Percentiles rank a stretch among this genome's conserved stretches.
Evolutionary conservation across 2,797 vertebrate genomes (phyloP).

Genomic region (Pristis pectinata): DNA sequence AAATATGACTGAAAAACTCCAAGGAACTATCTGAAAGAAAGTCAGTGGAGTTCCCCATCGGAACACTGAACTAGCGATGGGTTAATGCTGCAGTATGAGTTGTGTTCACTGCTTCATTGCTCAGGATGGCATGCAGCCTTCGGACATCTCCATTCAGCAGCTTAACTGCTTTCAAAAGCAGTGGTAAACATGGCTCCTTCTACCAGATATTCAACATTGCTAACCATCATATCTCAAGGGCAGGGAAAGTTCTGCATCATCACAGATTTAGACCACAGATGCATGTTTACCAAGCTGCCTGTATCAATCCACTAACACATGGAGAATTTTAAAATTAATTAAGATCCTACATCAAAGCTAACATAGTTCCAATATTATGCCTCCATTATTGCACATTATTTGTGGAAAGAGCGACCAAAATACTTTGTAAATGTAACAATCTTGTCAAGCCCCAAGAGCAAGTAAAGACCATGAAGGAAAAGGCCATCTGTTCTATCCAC

Average conservation of each 20-base stretch:
- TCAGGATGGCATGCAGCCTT: not conserved
- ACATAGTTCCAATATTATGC: not conserved
- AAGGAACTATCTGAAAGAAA: no score
- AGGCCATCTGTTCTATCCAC: slow-evolving; percentile 33
- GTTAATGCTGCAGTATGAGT: no score
- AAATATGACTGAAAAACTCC: no score
- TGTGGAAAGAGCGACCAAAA: not conserved
- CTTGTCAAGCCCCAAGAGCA: not conserved
- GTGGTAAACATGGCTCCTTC: not conserved
- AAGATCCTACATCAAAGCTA: not conserved
- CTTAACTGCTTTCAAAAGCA: not conserved
- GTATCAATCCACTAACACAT: not conserved
- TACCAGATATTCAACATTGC: not conserved
- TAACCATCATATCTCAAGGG: no score
- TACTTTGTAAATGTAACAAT: not conserved
- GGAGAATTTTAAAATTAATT: not conserved
- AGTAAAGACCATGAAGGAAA: slow-evolving; percentile 2
- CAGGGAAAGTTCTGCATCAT: not conserved
- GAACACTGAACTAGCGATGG: no score
- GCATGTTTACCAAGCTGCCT: not conserved
- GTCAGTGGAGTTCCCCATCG: no score
- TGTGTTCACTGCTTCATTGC: not conserved
- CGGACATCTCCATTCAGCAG: not conserved
- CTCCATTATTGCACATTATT: not conserved
- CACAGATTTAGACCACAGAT: not conserved